A percentile compares a stretch with the other conserved stretches of the same genome.
These are phyloP conservation scores for Falco cherrug DNA, from an alignment of 2,797 vertebrate genomes.

Conservation along the genomic window DNA sequence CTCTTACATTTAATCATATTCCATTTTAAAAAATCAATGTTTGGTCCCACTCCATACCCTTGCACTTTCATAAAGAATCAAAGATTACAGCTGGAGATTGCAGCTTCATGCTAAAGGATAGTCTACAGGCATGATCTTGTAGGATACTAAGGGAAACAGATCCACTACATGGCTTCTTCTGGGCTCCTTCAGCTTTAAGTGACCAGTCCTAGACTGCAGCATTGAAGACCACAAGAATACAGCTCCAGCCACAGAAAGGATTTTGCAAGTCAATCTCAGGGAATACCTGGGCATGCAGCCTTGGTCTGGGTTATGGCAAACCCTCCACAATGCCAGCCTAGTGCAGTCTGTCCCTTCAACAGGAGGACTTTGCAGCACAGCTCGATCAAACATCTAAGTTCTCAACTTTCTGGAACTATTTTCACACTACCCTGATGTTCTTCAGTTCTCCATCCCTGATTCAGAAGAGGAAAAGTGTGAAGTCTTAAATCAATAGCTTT, in stretches of 20 bases:
- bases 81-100: neutral
- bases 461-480: neutral
- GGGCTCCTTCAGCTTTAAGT: neutral
- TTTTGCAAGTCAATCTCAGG: neutral
- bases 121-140: too few species aligned
- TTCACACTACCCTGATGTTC: neutral
- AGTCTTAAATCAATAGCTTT: neutral
- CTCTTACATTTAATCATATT: neutral
- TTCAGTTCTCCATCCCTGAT: neutral
- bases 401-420: neutral
- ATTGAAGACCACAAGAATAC: neutral
- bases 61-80: neutral
- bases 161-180: neutral
- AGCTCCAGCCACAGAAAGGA: neutral
- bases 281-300: accelerated
- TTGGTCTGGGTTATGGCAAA: neutral
- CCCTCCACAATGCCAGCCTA: neutral
- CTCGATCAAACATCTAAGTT: neutral
- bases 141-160: neutral
- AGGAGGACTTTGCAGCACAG: neutral
- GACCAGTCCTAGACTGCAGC: neutral
- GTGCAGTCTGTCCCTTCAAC: neutral
- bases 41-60: neutral
- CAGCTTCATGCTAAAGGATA: neutral
- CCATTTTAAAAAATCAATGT: neutral